These are phyloP conservation scores for Sitta europaea DNA, from an alignment of 2,113 vertebrate species.

Conservation along the genomic window DNA sequence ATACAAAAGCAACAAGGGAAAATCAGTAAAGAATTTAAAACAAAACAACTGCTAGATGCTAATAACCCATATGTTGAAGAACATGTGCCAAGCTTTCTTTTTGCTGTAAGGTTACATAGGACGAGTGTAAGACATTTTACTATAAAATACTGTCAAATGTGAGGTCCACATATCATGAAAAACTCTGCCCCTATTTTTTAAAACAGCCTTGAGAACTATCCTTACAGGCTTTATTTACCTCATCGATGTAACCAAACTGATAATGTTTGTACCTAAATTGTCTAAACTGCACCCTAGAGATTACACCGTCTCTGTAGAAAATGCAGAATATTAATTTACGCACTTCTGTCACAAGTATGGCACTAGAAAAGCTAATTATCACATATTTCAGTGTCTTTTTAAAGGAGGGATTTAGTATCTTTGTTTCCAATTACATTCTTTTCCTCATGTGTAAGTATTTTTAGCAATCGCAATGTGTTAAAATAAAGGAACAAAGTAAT, in stretches of 20 bases:
- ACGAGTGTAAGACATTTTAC: neutral
- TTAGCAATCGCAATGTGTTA: neutral
- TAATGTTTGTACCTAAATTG: neutral
- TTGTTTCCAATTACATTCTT: neutral
- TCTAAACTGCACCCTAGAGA: neutral
- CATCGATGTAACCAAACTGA: neutral
- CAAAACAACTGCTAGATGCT: neutral
- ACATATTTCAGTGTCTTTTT: neutral
- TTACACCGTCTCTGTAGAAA: neutral
- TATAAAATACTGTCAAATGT: neutral
- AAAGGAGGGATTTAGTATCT: neutral
- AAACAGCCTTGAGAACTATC: neutral
- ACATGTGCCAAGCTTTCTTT: neutral
- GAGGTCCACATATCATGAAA: neutral
- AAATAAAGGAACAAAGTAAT: neutral
- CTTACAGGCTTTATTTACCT: neutral
- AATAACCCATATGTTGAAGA: neutral
- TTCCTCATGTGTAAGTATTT: neutral
- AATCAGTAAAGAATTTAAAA: neutral
- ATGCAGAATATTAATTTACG: neutral
- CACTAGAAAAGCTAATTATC: neutral
- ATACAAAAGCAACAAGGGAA: neutral
- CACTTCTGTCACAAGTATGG: neutral
- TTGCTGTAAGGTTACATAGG: neutral
- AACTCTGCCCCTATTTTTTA: accelerated